Conservation (phyloP, 2,888 invertebrate genomes). For the Pristionchus exspectatus region DNA sequence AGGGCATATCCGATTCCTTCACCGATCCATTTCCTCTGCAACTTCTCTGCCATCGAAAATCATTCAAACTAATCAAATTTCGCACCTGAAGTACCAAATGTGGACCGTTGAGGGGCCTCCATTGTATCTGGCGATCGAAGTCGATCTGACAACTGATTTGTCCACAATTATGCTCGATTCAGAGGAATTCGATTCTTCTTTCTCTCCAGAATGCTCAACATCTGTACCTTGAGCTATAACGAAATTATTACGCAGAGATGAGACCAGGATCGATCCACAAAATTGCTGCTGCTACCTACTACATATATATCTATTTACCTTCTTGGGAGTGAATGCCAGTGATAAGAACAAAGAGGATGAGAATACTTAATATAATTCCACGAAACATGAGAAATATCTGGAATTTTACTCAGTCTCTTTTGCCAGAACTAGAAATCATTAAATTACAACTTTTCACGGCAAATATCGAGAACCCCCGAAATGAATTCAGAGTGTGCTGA, state of each 20-base stretch:
- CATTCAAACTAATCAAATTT: background rate
- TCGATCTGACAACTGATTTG: background rate
- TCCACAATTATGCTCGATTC: background rate
- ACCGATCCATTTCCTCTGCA: background rate
- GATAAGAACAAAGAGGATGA: too few species aligned
- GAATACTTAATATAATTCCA: too few species aligned
- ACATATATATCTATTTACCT: too few species aligned
- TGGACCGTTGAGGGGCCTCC: background rate
- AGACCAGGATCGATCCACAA: background rate
- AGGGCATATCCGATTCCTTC: background rate
- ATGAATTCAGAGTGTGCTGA: too few species aligned
- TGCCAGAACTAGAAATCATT: too few species aligned
- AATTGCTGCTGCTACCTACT: too few species aligned
- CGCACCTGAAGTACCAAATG: background rate
- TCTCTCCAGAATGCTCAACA: background rate
- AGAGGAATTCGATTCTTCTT: background rate
- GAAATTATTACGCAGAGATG: background rate
- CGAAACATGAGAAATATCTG: too few species aligned
- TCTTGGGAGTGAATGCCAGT: too few species aligned
- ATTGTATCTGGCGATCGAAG: background rate
- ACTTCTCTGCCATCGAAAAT: background rate
- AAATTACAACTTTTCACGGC: too few species aligned
- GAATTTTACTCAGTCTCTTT: too few species aligned
- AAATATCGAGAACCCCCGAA: too few species aligned
- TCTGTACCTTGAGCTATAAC: background rate